These are phyloP conservation scores for Acrobasis consociella DNA, from an alignment of 2,888 invertebrate genomes.

Conservation along the genomic window DNA sequence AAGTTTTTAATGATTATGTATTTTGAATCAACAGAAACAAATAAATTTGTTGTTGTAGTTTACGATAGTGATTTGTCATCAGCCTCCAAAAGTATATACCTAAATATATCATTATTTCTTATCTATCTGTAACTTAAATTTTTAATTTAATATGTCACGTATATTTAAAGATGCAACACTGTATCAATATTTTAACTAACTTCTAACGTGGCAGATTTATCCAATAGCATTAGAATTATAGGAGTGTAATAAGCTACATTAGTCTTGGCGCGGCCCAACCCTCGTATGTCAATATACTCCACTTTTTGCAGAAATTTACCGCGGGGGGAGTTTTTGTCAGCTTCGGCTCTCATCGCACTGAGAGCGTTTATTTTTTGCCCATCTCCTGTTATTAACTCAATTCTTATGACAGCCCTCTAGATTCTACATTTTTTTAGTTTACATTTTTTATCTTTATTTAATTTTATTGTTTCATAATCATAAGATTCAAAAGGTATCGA, in stretches of 20 bases:
- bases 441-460: neutral
- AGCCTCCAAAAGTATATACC: no score
- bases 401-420: neutral
- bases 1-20: no score
- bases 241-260: neutral
- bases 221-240: neutral
- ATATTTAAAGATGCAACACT: no score
- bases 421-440: neutral
- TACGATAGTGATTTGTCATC: no score
- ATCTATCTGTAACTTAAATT: no score
- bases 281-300: conserved; percentile 7
- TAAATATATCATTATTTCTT: no score
- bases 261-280: neutral
- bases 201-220: neutral
- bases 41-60: no score
- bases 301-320: conserved; percentile 13
- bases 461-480: neutral
- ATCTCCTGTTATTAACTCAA: conserved; percentile 16
- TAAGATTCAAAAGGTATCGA: no score
- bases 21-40: no score
- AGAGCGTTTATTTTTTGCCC: conserved; percentile 12
- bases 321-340: conserved; percentile 6
- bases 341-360: conserved; percentile 1
- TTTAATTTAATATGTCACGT: no score
- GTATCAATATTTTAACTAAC: neutral